Evolutionary conservation across 2,888 invertebrate species (phyloP).

Genomic region (Caenorhabditis virilis): DNA sequence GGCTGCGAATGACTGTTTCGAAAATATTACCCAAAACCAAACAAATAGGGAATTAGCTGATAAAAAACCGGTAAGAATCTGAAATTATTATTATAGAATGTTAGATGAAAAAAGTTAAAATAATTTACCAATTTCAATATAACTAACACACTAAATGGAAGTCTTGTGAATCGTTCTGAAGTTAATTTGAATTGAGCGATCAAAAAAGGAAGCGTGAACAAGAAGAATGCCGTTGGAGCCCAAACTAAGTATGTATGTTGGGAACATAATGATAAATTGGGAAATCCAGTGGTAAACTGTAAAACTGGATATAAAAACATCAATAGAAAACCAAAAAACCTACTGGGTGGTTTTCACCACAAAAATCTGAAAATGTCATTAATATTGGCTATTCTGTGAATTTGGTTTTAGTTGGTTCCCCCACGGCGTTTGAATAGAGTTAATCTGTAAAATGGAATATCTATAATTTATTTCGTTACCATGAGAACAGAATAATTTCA

Average conservation of each 20-base stretch:
- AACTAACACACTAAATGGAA: slow-evolving; percentile 27
- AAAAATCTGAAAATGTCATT: background rate
- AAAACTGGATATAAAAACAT: slow-evolving; percentile 9
- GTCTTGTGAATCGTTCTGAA: slow-evolving; percentile 14
- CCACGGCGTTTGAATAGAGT: background rate
- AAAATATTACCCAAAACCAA: slow-evolving; percentile 38
- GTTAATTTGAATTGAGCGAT: slow-evolving; percentile 31
- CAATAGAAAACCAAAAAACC: no score
- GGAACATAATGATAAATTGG: slow-evolving; percentile 58
- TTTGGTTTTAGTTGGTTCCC: background rate
- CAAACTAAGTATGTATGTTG: slow-evolving; percentile 65
- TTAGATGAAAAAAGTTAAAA: slow-evolving; percentile 1
- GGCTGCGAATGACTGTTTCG: slow-evolving; percentile 15
- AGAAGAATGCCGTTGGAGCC: slow-evolving; percentile 51
- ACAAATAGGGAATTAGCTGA: slow-evolving; percentile 24
- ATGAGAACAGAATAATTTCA: background rate
- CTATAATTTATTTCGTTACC: background rate
- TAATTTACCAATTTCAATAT: slow-evolving; percentile 22
- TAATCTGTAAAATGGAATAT: background rate
- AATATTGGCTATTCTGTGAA: no score
- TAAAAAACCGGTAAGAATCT: slow-evolving; percentile 3
- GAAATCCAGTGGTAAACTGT: slow-evolving; percentile 48
- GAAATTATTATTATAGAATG: no score
- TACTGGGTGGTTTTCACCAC: background rate
- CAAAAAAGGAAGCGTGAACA: slow-evolving; percentile 46